Conservation (phyloP, 2,797 vertebrate genomes). For the Coreius guichenoti region DNA sequence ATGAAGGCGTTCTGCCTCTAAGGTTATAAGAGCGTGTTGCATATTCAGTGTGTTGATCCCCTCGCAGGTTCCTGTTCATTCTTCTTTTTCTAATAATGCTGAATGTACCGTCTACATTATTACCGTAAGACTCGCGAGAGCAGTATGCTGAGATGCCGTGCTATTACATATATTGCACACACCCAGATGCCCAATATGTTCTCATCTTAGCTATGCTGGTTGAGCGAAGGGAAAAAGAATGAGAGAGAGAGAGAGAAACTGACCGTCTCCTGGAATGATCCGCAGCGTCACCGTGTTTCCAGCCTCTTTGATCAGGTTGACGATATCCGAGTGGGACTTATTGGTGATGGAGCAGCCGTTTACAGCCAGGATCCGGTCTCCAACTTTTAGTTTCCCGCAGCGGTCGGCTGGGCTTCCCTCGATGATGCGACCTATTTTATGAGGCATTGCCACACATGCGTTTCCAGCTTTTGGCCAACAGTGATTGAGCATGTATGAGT, state of each 20-base stretch:
- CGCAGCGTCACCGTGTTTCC: conserved; percentile 98
- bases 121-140: conserved; percentile 29
- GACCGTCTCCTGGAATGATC: conserved; percentile 99
- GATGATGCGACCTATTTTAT: conserved; percentile 99
- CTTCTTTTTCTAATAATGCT: conserved; percentile 44
- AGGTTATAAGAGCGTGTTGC: conserved; percentile 14
- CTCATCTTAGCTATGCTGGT: conserved; percentile 10
- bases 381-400: conserved; percentile 98
- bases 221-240: not conserved
- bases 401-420: conserved; percentile 99
- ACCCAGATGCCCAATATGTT: conserved; percentile 34
- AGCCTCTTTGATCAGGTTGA: conserved; percentile 99
- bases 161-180: conserved; percentile 39
- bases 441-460: conserved; percentile 99
- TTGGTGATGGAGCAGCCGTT: conserved; percentile 98
- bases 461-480: conserved; percentile 86
- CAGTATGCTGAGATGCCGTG: conserved; percentile 9
- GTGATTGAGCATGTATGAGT: conserved; percentile 66
- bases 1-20: conserved; percentile 15
- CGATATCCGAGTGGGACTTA: conserved; percentile 99
- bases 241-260: conserved; percentile 60
- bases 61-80: conserved; percentile 34
- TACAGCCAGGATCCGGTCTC: conserved; percentile 98
- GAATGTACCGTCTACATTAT: conserved; percentile 31
- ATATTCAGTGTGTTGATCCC: conserved; percentile 24